Evolutionary conservation across 37 sponge, comb jelly and placozoan species (phyloP), one percentile per base, ranked within the genome.

Genomic region (Cliona cf. orientalis): DNA sequence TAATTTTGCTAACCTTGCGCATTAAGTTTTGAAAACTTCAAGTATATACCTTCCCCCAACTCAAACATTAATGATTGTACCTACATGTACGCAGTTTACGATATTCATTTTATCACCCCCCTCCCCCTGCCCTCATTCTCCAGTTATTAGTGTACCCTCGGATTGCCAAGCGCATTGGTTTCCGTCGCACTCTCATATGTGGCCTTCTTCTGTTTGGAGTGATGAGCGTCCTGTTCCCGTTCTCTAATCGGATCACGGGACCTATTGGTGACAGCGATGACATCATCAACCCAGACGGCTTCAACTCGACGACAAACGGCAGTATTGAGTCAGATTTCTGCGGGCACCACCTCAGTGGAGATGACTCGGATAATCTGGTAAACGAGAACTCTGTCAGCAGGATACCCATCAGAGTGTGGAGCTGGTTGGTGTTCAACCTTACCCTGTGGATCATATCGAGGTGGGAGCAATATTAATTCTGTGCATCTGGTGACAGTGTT

Each of bases 211-310:
- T 83, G 41, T 89, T 78, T 36, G 81, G 29, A 5, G 58, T 57
- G 2, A 34, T 42, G 26, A 55, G 56, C 17, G 38, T 86, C 28
- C 45, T 93, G 17, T 70, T 89, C 3, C 94, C 94, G 1, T 77
- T 89, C 34, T 71, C 90, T 53, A 89, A 88, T 37, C 53, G 32
- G 1, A 93, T 93, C 42, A 90, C 91, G 31, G 94, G 94, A 42
- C 90, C 90, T 11, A 72, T 93, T 36, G 23, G 22, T 17, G 64
- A 53, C 26, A 39, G 42, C 2, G 79, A 39, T 6, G 45, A 38
- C 31, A 64, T 41, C 41, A 37, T 60, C 17, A n/a, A n/a, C n/a
- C n/a, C n/a, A n/a, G n/a, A n/a, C n/a, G n/a, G n/a, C n/a, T n/a
- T n/a, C n/a, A n/a, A n/a, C n/a, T n/a, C n/a, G n/a, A n/a, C n/a